Percentiles rank a stretch among this genome's conserved stretches.
Conservation (phyloP, 1,140 invertebrate species). For the Acromyrmex charruanus region DNA sequence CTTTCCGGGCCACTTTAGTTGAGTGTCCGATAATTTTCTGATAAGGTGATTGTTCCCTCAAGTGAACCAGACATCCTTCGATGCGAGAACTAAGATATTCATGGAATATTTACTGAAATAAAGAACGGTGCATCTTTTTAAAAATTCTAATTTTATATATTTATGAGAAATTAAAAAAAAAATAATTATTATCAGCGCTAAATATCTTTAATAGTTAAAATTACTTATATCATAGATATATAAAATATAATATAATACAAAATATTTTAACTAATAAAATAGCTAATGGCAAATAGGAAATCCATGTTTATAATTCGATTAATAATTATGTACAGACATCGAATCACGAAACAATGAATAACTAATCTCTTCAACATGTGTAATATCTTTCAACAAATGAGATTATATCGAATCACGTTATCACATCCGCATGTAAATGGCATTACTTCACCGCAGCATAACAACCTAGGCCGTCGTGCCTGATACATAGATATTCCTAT, state of each 20-base stretch:
- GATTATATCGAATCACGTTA: constrained; percentile 48
- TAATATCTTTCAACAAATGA: constrained; percentile 37
- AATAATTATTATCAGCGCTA: background rate
- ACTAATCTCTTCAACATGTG: constrained; percentile 2
- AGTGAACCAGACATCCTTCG: constrained; percentile 46
- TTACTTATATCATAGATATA: too few species aligned
- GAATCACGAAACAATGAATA: background rate
- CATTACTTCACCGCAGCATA: constrained; percentile 29
- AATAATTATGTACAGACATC: background rate
- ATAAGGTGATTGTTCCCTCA: constrained; percentile 72
- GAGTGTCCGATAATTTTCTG: constrained; percentile 74
- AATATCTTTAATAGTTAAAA: background rate
- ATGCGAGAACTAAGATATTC: constrained; percentile 29
- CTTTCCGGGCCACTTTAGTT: constrained; percentile 71
- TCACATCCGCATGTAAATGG: constrained; percentile 33
- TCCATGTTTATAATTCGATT: constrained; percentile 4
- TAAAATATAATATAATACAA: background rate
- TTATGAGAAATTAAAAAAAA: background rate
- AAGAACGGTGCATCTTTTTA: background rate
- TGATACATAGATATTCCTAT: constrained; percentile 51
- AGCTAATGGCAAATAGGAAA: background rate
- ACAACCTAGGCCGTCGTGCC: constrained; percentile 29
- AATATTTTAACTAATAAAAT: background rate
- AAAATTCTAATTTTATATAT: constrained; percentile 11
- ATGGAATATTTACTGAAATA: constrained; percentile 27